Evolutionary conservation across 2,113 vertebrate genomes (phyloP), one percentile per base, ranked within the genome.

Genomic region (Thalassarche chlororhynchos): DNA sequence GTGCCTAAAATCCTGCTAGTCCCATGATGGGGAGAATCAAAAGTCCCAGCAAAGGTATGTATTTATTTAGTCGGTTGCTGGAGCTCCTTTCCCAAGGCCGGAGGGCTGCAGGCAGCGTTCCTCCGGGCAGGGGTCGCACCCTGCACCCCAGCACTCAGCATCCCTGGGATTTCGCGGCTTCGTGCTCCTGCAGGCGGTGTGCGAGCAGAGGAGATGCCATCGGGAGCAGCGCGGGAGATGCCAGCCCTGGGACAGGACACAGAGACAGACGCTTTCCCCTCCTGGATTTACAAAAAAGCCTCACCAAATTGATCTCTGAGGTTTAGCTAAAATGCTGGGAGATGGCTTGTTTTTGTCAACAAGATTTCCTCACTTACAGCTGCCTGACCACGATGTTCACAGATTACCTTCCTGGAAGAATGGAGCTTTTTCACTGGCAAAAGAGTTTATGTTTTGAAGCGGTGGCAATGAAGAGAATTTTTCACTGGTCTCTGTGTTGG

Each of bases 321-420:
- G 34, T 70, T 78, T 36, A 25, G 42, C 55, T 47, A 29, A 52
- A 69, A 70, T 25, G 31, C 42, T 61, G 55, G 44, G 44, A 61
- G 26, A 17, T 3, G 49, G 17, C 29, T 57, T 24, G 6, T 0
- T 40, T 62, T 54, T 47, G 26, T 80, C 36, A n/a, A 47, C 60
- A 20, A 38, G 23, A 29, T 76, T 77, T 60, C 31, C 16, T 77
- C 44, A 3, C 26, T 38, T n/a, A 1, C 5, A 46, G 62, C 54
- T 29, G 21, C n/a, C 16, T 1, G 0, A 28, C 14, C 1, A 1
- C 2, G 4, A 23, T 5, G 18, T 6, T 71, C 52, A 47, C 31
- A 77, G 44, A 25, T 34, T 6, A 6, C 25, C 16, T 14, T 55
- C 55, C 44, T 65, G 80, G 72, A 81, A 65, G 36, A 89, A 74